These are phyloP conservation scores for Aphelinus atriplicis DNA, from an alignment of 1,140 invertebrate species.

Conservation along the genomic window DNA sequence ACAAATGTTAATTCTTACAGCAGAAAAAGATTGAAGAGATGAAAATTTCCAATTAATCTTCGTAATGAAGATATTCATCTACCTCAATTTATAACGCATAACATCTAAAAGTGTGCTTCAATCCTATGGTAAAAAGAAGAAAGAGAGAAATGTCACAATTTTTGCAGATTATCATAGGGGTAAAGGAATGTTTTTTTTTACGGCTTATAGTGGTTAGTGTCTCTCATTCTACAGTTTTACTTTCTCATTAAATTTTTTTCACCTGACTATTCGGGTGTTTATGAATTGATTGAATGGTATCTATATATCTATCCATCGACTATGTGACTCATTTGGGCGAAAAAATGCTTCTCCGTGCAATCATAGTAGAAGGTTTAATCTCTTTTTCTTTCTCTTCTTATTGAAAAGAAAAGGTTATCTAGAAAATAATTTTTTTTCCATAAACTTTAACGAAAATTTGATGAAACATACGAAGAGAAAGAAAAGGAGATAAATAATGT, in stretches of 20 bases:
- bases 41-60: conserved; percentile 15
- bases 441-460: too few relatives aligned
- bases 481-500: not conserved
- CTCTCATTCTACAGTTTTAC: not conserved
- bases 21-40: conserved; percentile 9
- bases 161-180: too few relatives aligned
- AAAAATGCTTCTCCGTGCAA: conserved; percentile 32
- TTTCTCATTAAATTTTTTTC: conserved; percentile 5
- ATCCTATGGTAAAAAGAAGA: too few relatives aligned
- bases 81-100: conserved; percentile 3
- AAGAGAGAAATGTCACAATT: too few relatives aligned
- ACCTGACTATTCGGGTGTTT: conserved; percentile 20
- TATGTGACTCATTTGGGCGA: conserved; percentile 16
- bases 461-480: too few relatives aligned
- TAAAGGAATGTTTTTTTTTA: conserved; percentile 16
- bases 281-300: conserved; percentile 15
- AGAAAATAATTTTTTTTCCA: too few relatives aligned
- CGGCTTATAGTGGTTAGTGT: conserved; percentile 17
- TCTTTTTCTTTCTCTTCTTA: conserved; percentile 26
- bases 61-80: conserved; percentile 6
- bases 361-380: conserved; percentile 24
- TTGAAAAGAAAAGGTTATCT: not conserved
- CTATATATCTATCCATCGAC: not conserved
- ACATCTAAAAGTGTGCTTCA: conserved; percentile 15
- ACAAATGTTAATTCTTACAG: conserved; percentile 8